These are phyloP conservation scores for Tychaedon coryphoeus DNA, from an alignment of 2,113 vertebrate species.

Conservation along the genomic window DNA sequence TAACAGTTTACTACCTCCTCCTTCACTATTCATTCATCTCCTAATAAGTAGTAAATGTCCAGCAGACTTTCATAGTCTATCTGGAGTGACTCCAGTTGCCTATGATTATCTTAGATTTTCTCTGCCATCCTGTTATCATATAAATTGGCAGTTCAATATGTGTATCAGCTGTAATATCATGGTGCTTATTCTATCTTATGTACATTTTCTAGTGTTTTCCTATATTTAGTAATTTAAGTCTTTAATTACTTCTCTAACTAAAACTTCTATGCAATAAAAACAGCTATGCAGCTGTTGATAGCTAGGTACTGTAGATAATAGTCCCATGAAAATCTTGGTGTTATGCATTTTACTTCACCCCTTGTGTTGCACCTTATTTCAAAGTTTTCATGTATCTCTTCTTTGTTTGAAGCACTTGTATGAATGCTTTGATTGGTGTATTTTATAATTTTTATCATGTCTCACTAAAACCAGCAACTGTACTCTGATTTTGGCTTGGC, in stretches of 20 bases:
- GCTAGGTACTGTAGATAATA: background rate
- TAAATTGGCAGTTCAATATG: background rate
- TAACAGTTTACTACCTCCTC: background rate
- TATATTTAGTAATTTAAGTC: background rate
- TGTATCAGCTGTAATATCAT: background rate
- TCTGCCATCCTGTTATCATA: background rate
- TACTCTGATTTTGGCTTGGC: background rate
- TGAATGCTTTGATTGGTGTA: background rate
- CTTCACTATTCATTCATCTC: background rate
- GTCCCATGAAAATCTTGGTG: background rate
- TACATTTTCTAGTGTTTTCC: background rate
- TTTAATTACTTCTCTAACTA: background rate
- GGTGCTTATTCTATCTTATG: background rate
- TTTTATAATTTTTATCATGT: background rate
- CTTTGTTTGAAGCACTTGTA: background rate
- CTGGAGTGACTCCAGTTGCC: background rate
- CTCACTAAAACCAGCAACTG: background rate
- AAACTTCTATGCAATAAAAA: background rate
- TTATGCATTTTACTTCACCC: background rate
- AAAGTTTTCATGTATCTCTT: background rate
- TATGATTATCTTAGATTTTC: background rate
- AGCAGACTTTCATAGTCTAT: background rate
- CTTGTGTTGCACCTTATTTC: background rate
- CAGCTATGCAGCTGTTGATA: background rate
- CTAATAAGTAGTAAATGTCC: background rate